Percentiles rank a stretch among this genome's conserved stretches.
phyloP scores from a whole-genome alignment of 2,888 invertebrate species.

The Microplitis deprimator region DNA sequence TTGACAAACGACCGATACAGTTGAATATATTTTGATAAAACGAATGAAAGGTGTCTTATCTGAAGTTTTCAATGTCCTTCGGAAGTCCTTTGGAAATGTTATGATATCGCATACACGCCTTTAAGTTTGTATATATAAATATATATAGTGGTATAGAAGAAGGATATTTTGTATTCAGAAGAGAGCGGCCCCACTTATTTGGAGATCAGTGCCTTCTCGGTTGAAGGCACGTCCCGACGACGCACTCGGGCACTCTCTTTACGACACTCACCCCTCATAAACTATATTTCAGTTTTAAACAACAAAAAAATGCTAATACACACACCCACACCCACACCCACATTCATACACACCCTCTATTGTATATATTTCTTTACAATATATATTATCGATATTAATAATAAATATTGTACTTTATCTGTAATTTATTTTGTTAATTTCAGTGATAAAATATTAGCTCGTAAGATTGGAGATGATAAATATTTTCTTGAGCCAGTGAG shows the following conservation, averaged over 20 bases:
- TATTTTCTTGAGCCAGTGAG: background rate
- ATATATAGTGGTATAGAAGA: background rate
- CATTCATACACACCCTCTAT: background rate
- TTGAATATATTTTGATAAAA: background rate
- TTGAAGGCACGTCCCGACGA: constrained; percentile 48
- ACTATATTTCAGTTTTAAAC: constrained; percentile 72
- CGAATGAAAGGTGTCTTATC: constrained; percentile 14
- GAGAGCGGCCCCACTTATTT: constrained; percentile 70
- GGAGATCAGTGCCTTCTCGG: constrained; percentile 65
- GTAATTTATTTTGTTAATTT: background rate
- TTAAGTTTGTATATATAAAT: constrained; percentile 2
- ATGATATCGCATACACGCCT: constrained; percentile 11
- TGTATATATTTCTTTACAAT: constrained; percentile 59
- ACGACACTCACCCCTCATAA: constrained; percentile 51
- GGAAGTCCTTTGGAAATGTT: background rate
- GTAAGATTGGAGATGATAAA: background rate
- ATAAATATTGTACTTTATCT: background rate
- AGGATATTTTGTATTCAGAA: constrained; percentile 67
- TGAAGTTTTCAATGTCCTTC: constrained; percentile 29
- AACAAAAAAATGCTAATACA: constrained; percentile 71
- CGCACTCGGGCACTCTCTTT: constrained; percentile 41
- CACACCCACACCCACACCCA: constrained; percentile 38
- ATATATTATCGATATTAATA: constrained; percentile 52
- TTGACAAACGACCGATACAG: background rate
- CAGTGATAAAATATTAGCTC: background rate